Conservation (phyloP, 2,888 invertebrate species). For the Flabesymbios commensalis region DNA sequence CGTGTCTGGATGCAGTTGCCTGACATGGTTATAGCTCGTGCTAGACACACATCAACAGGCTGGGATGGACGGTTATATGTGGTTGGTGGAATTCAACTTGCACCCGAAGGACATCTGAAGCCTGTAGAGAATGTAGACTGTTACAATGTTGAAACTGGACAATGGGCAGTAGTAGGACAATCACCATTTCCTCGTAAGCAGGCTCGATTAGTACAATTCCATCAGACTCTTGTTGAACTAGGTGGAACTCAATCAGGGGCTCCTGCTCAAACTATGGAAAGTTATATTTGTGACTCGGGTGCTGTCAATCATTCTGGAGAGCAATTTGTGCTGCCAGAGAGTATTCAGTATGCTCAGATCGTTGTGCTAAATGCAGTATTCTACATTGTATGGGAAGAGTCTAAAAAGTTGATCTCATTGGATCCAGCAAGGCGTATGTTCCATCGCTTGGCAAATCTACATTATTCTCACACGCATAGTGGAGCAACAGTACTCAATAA, state of each 20-base stretch:
- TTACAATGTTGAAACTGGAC: slow-evolving; percentile 45
- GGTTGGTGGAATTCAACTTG: slow-evolving; percentile 52
- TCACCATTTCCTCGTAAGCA: slow-evolving; percentile 54
- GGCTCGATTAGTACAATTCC: slow-evolving; percentile 50
- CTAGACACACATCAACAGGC: slow-evolving; percentile 54
- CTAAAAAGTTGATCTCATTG: slow-evolving; percentile 53
- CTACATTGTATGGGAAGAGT: slow-evolving; percentile 60
- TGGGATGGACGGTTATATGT: slow-evolving; percentile 51
- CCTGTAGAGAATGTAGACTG: slow-evolving; percentile 56
- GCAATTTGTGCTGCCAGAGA: slow-evolving; percentile 55
- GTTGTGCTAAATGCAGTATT: slow-evolving; percentile 52
- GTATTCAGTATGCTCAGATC: slow-evolving; percentile 53
- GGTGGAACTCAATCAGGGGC: slow-evolving; percentile 47
- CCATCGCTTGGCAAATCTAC: slow-evolving; percentile 48
- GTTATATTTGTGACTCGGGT: slow-evolving; percentile 46
- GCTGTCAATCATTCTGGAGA: slow-evolving; percentile 47
- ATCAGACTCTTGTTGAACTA: slow-evolving; percentile 53
- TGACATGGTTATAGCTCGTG: slow-evolving; percentile 52
- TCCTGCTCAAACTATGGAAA: slow-evolving; percentile 54
- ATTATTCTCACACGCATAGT: slow-evolving; percentile 47
- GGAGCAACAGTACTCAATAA: slow-evolving; percentile 49
- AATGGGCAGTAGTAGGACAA: slow-evolving; percentile 51
- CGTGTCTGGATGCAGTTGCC: slow-evolving; percentile 49
- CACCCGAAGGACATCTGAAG: slow-evolving; percentile 40
- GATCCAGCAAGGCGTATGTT: slow-evolving; percentile 56